phyloP scores from a whole-genome alignment of 1,140 invertebrate species.

The Centruroides sculpturatus region DNA sequence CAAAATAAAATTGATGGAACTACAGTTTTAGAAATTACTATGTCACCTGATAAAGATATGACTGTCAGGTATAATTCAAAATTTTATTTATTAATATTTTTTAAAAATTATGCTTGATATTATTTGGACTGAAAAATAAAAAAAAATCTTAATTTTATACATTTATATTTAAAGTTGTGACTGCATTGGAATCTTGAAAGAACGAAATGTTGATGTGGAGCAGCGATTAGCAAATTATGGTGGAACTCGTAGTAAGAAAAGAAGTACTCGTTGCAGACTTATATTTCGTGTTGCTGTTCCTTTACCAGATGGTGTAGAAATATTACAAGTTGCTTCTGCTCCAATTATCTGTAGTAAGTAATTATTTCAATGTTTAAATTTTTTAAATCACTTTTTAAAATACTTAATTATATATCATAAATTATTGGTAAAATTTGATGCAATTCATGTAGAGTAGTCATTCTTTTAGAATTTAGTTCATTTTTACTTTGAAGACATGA shows the following conservation, averaged over 20 bases:
- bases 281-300: conserved; percentile 69
- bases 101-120: neutral
- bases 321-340: conserved; percentile 80
- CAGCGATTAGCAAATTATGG: conserved; percentile 56
- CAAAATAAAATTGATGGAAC: conserved; percentile 83
- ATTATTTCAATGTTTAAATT: neutral
- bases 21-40: conserved; percentile 79
- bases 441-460: no score
- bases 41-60: conserved; percentile 80
- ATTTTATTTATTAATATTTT: conserved; percentile 2
- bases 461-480: no score
- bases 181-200: conserved; percentile 52
- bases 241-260: conserved; percentile 54
- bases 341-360: conserved; percentile 91
- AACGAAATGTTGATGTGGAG: conserved; percentile 91
- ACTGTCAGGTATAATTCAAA: conserved; percentile 44
- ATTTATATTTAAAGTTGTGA: conserved; percentile 32
- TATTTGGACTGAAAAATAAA: no score
- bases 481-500: no score
- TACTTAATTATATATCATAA: neutral
- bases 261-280: conserved; percentile 86
- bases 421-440: no score
- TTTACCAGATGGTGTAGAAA: conserved; percentile 53
- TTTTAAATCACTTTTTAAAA: neutral
- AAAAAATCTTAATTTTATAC: neutral